phyloP scores from a whole-genome alignment of 2,113 vertebrate species.

The Tachuris rubrigastra region DNA sequence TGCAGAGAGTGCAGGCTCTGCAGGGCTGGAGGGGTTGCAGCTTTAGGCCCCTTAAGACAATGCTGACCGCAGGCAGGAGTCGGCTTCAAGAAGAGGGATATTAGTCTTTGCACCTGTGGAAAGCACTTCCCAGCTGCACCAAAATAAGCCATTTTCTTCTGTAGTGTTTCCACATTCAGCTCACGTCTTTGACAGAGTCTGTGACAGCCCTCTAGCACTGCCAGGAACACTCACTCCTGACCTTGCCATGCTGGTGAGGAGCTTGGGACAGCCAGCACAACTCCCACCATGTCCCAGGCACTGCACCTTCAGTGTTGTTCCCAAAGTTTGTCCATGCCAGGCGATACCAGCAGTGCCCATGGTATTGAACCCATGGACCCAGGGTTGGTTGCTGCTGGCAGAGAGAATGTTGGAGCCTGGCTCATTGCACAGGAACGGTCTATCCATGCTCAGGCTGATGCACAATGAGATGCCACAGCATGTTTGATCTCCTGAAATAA shows the following conservation, averaged over 20 bases:
- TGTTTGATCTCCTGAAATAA: background rate
- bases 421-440: background rate
- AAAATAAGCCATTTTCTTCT: background rate
- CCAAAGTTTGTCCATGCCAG: accelerated
- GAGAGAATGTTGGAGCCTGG: background rate
- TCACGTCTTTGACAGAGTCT: accelerated
- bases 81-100: background rate
- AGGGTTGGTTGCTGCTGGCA: background rate
- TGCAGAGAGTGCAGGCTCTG: background rate
- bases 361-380: background rate
- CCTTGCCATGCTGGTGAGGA: background rate
- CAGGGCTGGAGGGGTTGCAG: background rate
- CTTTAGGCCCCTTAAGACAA: background rate
- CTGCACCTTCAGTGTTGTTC: background rate
- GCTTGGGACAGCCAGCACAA: background rate
- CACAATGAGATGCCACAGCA: background rate
- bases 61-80: background rate
- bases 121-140: background rate
- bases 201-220: background rate
- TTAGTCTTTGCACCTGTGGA: background rate
- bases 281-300: accelerated
- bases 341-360: accelerated
- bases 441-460: background rate
- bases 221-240: background rate
- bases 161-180: background rate